These are phyloP conservation scores for Tenthredo scrophulariae DNA, from an alignment of 2,888 invertebrate species.

Conservation along the genomic window DNA sequence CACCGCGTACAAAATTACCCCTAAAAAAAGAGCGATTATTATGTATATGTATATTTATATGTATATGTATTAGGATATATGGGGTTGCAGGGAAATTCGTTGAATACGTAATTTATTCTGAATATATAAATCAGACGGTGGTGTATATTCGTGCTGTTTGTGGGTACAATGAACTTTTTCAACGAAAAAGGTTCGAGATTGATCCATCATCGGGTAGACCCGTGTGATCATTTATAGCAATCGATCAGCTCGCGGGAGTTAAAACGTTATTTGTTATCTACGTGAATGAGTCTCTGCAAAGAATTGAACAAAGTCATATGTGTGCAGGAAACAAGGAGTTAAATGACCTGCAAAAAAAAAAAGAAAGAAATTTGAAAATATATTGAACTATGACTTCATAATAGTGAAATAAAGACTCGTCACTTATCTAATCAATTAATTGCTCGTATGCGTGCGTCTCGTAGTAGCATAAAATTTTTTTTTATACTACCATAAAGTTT, in stretches of 20 bases:
- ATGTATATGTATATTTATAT: not conserved
- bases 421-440: not conserved
- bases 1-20: slow-evolving; percentile 25
- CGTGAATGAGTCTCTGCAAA: not conserved
- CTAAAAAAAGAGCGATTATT: not conserved
- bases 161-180: slow-evolving; percentile 29
- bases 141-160: not conserved
- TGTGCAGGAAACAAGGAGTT: not conserved
- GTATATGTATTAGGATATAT: not conserved
- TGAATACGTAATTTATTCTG: slow-evolving; percentile 52
- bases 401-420: no score
- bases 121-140: slow-evolving; percentile 42
- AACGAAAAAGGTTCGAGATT: slow-evolving; percentile 2
- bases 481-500: not conserved
- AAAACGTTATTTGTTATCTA: not conserved
- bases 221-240: not conserved
- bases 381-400: not conserved
- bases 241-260: slow-evolving; percentile 8
- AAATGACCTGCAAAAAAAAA: no score
- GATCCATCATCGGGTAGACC: not conserved
- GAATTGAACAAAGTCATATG: not conserved
- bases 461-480: not conserved
- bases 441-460: not conserved
- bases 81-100: slow-evolving; percentile 14
- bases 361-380: not conserved